Percentiles rank a stretch among this genome's conserved stretches.
Conservation (phyloP, 1,140 invertebrate genomes). For the Drosophila nikananu region DNA sequence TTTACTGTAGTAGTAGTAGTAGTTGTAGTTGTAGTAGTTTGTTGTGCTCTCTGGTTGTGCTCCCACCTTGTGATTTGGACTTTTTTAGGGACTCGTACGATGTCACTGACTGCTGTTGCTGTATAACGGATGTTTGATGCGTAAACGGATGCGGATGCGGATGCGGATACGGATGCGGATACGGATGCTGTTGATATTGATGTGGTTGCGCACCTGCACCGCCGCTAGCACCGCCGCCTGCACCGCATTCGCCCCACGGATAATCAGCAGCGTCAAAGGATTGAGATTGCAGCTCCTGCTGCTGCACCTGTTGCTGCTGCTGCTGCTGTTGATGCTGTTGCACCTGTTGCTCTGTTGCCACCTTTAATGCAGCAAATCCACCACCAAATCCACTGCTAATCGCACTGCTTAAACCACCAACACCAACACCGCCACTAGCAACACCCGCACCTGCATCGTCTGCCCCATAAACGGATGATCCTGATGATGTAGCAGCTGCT, state of each 20-base stretch:
- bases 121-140: conserved; percentile 78
- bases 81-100: conserved; percentile 86
- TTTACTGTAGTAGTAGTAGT: conserved; percentile 27
- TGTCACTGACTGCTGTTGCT: conserved; percentile 79
- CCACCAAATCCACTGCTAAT: conserved; percentile 67
- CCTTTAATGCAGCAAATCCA: conserved; percentile 57
- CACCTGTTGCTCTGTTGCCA: conserved; percentile 48
- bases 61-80: conserved; percentile 95
- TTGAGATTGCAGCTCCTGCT: conserved; percentile 14
- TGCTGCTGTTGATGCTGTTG: conserved; percentile 55
- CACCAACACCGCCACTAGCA: conserved; percentile 80
- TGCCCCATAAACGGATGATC: conserved; percentile 69
- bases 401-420: conserved; percentile 77
- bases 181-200: conserved; percentile 52
- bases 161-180: conserved; percentile 53
- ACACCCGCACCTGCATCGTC: conserved; percentile 81
- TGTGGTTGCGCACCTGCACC: conserved; percentile 75
- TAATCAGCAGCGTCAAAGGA: conserved; percentile 57
- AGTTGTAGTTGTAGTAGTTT: conserved; percentile 36
- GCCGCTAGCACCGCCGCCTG: conserved; percentile 34
- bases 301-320: conserved; percentile 9
- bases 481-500: conserved; percentile 35
- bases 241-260: conserved; percentile 27
- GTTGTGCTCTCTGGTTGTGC: conserved; percentile 85
- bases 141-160: conserved; percentile 62